Conservation (phyloP, 2,888 invertebrate genomes). For the Pollenia labialis region DNA sequence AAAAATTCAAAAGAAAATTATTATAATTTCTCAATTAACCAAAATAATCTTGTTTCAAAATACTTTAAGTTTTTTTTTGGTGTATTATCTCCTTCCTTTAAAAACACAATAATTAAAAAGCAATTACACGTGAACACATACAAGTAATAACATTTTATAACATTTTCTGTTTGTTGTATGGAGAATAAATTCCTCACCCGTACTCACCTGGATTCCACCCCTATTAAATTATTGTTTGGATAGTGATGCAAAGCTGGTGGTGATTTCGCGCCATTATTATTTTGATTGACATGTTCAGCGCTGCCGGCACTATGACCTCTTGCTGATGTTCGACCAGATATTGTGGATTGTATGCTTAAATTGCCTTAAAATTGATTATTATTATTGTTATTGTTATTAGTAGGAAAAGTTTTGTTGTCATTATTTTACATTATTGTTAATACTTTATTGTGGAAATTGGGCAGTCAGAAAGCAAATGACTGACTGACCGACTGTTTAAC, state of each 20-base stretch:
- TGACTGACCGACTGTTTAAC: not conserved
- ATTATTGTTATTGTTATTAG: slow-evolving; percentile 7
- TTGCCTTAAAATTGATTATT: slow-evolving; percentile 76
- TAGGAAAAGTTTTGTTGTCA: not conserved
- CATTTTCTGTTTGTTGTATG: too few species aligned
- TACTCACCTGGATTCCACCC: slow-evolving; percentile 83
- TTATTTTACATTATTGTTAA: not conserved
- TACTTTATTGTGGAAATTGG: not conserved
- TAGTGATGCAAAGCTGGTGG: slow-evolving; percentile 73
- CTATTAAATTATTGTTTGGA: slow-evolving; percentile 79
- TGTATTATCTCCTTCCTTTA: too few species aligned
- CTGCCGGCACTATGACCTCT: slow-evolving; percentile 73
- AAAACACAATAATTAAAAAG: slow-evolving; percentile 63
- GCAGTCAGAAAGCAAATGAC: not conserved
- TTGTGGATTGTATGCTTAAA: slow-evolving; percentile 76
- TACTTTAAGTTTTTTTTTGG: not conserved
- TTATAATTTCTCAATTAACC: too few species aligned
- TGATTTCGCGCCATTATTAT: slow-evolving; percentile 72
- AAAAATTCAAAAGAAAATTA: too few species aligned
- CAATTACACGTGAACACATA: slow-evolving; percentile 39
- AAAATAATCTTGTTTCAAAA: not conserved
- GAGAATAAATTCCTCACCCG: not conserved
- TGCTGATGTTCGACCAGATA: slow-evolving; percentile 74
- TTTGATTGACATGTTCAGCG: slow-evolving; percentile 71
- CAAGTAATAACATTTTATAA: not conserved